A percentile compares a stretch with the other conserved stretches of the same genome.
Conservation (phyloP, 2,888 invertebrate genomes). For the Drosophila sordidula region DNA sequence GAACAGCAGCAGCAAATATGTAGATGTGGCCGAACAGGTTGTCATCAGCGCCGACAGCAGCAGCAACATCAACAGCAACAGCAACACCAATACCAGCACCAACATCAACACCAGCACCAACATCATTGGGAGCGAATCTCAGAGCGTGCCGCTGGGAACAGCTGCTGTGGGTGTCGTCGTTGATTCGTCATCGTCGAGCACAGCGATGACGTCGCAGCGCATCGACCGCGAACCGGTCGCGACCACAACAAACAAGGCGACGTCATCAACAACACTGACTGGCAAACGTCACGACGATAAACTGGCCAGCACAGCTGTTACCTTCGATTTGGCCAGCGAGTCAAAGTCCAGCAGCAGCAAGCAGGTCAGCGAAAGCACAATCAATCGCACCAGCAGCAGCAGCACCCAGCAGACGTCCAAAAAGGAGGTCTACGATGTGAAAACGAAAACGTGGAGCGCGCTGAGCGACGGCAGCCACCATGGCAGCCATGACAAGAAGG, state of each 20-base stretch:
- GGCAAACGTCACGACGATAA: slow-evolving; percentile 30
- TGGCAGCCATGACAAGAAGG: slow-evolving; percentile 66
- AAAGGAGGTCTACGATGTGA: slow-evolving; percentile 84
- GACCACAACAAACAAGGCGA: slow-evolving; percentile 60
- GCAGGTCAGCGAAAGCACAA: slow-evolving; percentile 25
- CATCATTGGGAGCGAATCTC: slow-evolving; percentile 65
- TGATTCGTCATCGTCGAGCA: slow-evolving; percentile 46
- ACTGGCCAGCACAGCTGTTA: slow-evolving; percentile 51
- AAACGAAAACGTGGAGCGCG: slow-evolving; percentile 85
- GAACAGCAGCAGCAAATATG: slow-evolving; percentile 59
- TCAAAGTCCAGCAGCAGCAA: slow-evolving; percentile 47
- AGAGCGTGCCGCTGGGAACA: slow-evolving; percentile 65
- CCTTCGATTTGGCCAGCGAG: slow-evolving; percentile 25
- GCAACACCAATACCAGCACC: slow-evolving; percentile 40
- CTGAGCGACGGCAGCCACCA: slow-evolving; percentile 64
- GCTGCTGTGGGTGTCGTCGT: slow-evolving; percentile 45
- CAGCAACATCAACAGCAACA: slow-evolving; percentile 46
- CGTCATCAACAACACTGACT: slow-evolving; percentile 53
- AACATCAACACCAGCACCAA: slow-evolving; percentile 31
- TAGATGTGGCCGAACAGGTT: slow-evolving; percentile 69
- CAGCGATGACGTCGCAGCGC: slow-evolving; percentile 64
- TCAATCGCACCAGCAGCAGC: slow-evolving; percentile 20
- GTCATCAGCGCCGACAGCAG: slow-evolving; percentile 49
- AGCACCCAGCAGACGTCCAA: slow-evolving; percentile 75
- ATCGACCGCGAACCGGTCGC: slow-evolving; percentile 55